Evolutionary conservation across 2,888 invertebrate species (phyloP).

Genomic region (Meliscaeva auricollis): DNA sequence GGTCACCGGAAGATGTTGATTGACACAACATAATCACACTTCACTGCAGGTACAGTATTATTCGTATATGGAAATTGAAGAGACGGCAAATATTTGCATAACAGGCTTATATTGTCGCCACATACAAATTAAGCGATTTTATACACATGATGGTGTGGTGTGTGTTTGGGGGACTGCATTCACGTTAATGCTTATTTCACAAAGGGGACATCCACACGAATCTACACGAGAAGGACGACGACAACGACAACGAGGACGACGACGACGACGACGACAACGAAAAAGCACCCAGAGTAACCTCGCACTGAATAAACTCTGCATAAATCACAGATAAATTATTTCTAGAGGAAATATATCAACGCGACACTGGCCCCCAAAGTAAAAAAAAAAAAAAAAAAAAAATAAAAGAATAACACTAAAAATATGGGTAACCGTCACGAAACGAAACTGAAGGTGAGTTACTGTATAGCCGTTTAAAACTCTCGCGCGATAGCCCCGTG

Average conservation of each 20-base stretch:
- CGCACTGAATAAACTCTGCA: constrained; percentile 55
- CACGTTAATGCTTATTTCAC: constrained; percentile 19
- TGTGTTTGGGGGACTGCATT: not conserved
- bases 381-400: not conserved
- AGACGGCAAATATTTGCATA: constrained; percentile 48
- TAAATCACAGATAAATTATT: constrained; percentile 68
- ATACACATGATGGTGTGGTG: constrained; percentile 24
- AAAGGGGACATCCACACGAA: constrained; percentile 3
- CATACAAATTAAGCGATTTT: constrained; percentile 66
- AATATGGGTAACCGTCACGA: constrained; percentile 23
- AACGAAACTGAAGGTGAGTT: constrained; percentile 50
- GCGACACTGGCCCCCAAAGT: constrained; percentile 15
- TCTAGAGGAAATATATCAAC: constrained; percentile 50
- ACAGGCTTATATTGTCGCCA: constrained; percentile 38
- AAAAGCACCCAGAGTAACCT: constrained; percentile 41
- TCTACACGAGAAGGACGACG: not conserved
- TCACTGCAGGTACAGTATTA: not conserved
- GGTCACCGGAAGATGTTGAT: constrained; percentile 56
- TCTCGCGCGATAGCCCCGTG: constrained; percentile 22
- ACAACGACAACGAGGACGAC: not conserved
- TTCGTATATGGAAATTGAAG: not conserved
- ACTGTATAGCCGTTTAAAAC: constrained; percentile 43
- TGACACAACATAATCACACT: constrained; percentile 54
- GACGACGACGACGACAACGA: not conserved
- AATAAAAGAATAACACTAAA: constrained; percentile 7